phyloP scores from a whole-genome alignment of 2,113 vertebrate species.

The Delphinus delphis region DNA sequence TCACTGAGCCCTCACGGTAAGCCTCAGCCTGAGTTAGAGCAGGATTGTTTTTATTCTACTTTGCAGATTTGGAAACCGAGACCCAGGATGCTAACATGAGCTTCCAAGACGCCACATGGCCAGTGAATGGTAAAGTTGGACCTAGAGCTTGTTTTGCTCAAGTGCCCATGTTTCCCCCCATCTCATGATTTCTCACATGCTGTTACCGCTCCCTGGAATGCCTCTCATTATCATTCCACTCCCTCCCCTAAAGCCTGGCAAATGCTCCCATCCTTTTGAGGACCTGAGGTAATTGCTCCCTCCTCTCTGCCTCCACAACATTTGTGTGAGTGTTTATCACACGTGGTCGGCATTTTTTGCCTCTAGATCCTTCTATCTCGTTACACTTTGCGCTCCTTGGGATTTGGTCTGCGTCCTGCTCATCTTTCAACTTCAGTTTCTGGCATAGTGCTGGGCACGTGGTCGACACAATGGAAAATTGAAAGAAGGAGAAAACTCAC shows the following conservation, averaged over 20 bases:
- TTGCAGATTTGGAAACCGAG: background rate
- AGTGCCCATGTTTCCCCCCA: background rate
- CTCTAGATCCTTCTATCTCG: background rate
- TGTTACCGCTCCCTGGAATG: background rate
- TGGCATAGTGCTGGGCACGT: background rate
- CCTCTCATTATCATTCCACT: background rate
- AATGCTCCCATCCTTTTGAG: background rate
- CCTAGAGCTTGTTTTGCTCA: background rate
- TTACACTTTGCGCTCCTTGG: background rate
- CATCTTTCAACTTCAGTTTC: background rate
- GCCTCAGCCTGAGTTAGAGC: background rate
- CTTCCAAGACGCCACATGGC: background rate
- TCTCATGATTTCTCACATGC: background rate
- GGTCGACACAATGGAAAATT: background rate
- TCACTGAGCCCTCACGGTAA: rapidly evolving
- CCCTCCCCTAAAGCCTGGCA: background rate
- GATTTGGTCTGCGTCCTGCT: background rate
- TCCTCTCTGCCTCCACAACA: background rate
- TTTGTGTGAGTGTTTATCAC: background rate
- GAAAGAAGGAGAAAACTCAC: background rate
- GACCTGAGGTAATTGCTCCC: background rate
- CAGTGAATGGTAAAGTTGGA: background rate
- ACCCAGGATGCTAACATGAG: background rate
- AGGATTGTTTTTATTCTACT: background rate
- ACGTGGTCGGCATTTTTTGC: background rate